A percentile compares a stretch with the other conserved stretches of the same genome.
Evolutionary conservation across 2,797 vertebrate species (phyloP).

Genomic region (Pogoniulus pusillus): DNA sequence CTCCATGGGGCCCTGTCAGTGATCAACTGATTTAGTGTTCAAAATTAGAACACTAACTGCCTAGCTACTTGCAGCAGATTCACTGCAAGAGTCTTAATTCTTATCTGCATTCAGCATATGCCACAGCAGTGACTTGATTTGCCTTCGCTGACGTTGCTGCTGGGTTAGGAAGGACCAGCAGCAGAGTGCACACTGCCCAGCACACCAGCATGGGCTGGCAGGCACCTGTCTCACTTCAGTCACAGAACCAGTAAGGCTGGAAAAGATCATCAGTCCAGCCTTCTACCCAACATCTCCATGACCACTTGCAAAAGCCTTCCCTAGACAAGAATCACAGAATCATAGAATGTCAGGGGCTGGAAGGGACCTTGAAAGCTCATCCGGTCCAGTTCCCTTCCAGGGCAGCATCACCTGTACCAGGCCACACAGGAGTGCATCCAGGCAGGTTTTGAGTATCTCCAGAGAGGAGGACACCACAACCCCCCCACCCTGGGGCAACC

Average conservation of each 20-base stretch:
- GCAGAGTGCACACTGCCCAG: not conserved
- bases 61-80: not conserved
- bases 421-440: too few species aligned
- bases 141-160: not conserved
- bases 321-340: not conserved
- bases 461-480: too few species aligned
- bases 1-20: not conserved
- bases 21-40: not conserved
- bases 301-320: not conserved
- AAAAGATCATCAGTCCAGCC: too few species aligned
- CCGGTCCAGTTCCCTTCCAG: too few species aligned
- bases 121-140: not conserved
- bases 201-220: not conserved
- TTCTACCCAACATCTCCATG: too few species aligned
- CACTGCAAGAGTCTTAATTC: not conserved
- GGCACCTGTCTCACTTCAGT: not conserved
- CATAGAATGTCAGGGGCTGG: too few species aligned
- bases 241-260: too few species aligned
- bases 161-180: not conserved
- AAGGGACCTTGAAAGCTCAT: too few species aligned
- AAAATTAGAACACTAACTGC: conserved; percentile 1
- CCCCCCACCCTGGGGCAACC: too few species aligned
- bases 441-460: too few species aligned
- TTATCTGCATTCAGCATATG: not conserved
- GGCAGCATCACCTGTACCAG: too few species aligned